Evolutionary conservation across 1,140 invertebrate species (phyloP).

Genomic region (Apis mellifera): DNA sequence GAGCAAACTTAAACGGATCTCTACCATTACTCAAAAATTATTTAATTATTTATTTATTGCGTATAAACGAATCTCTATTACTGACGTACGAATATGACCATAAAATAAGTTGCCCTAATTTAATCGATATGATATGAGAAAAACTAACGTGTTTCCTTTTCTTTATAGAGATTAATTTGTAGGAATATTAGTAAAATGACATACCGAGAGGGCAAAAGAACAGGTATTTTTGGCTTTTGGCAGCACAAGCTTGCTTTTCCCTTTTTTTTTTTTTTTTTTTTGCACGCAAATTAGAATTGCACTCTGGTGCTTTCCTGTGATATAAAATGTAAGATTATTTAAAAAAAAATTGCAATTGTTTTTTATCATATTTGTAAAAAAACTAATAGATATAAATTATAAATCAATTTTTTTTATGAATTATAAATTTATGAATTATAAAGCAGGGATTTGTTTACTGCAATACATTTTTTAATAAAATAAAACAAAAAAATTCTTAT

Average conservation of each 20-base stretch:
- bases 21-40: slow-evolving; percentile 77
- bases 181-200: slow-evolving; percentile 40
- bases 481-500: slow-evolving; percentile 4
- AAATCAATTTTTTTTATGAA: slow-evolving; percentile 45
- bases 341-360: slow-evolving; percentile 45
- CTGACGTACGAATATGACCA: slow-evolving; percentile 63
- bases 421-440: slow-evolving; percentile 15
- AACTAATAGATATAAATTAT: slow-evolving; percentile 35
- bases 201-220: slow-evolving; percentile 29
- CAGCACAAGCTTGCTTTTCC: slow-evolving; percentile 53
- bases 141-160: slow-evolving; percentile 63
- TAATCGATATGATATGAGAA: slow-evolving; percentile 77
- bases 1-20: slow-evolving; percentile 70
- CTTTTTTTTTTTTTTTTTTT: slow-evolving; percentile 30
- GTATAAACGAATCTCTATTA: slow-evolving; percentile 76
- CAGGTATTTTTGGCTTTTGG: slow-evolving; percentile 61
- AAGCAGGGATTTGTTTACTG: not conserved
- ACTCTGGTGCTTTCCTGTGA: slow-evolving; percentile 68
- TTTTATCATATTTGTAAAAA: slow-evolving; percentile 41
- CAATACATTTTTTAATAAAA: slow-evolving; percentile 13
- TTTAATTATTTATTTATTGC: slow-evolving; percentile 82
- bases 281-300: slow-evolving; percentile 56
- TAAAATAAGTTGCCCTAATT: slow-evolving; percentile 72
- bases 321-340: slow-evolving; percentile 59
- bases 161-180: slow-evolving; percentile 65